phyloP scores from a whole-genome alignment of 1,140 invertebrate species.

The Macrosteles quadrilineatus region DNA sequence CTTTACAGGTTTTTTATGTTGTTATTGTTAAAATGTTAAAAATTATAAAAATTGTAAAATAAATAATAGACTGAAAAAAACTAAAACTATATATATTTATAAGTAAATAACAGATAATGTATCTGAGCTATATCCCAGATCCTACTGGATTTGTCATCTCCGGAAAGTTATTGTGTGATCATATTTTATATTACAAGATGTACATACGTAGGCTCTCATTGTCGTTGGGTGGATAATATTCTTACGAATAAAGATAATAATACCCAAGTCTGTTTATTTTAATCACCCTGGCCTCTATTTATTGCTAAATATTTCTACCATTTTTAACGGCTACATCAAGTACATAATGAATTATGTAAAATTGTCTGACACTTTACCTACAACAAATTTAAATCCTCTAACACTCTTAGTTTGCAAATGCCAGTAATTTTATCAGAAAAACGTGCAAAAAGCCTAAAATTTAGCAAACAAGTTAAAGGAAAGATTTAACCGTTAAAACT shows the following conservation, averaged over 20 bases:
- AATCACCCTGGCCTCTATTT: no score
- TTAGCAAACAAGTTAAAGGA: no score
- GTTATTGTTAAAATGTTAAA: conserved; percentile 25
- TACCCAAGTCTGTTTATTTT: no score
- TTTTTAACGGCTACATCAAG: no score
- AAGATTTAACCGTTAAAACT: no score
- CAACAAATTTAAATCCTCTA: no score
- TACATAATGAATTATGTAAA: no score
- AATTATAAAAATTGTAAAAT: conserved; percentile 28
- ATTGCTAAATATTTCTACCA: no score
- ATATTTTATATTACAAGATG: conserved; percentile 26
- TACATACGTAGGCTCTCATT: conserved; percentile 25
- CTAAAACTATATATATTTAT: conserved; percentile 25
- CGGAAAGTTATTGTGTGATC: conserved; percentile 17
- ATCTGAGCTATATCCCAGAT: not conserved
- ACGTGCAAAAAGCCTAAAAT: no score
- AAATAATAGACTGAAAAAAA: conserved; percentile 29
- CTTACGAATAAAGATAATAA: conserved; percentile 28
- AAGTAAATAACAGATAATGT: conserved; percentile 19
- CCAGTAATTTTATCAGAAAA: no score
- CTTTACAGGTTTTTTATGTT: conserved; percentile 23
- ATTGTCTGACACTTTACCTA: no score
- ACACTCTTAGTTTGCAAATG: no score
- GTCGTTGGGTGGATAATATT: conserved; percentile 29
- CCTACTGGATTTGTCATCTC: not conserved